These are phyloP conservation scores for Limnephilus auricula DNA, from an alignment of 2,888 invertebrate species.

Conservation along the genomic window DNA sequence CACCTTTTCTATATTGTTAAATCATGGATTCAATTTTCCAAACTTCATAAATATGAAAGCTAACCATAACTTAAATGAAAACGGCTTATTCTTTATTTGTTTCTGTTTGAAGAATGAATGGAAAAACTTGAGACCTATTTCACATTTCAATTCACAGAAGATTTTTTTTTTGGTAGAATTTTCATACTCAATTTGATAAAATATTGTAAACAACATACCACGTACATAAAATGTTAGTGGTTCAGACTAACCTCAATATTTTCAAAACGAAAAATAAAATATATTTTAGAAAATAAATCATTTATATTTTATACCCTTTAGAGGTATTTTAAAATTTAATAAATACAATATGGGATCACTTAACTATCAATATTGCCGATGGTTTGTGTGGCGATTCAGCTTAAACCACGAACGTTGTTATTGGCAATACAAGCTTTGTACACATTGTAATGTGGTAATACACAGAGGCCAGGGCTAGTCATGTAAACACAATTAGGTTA, in stretches of 20 bases:
- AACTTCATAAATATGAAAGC: conserved; percentile 3
- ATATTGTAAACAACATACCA: too few relatives aligned
- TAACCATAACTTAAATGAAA: not conserved
- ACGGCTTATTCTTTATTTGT: not conserved
- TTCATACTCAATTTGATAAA: not conserved
- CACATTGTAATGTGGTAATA: not conserved
- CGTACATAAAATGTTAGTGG: too few relatives aligned
- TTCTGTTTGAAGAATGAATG: not conserved
- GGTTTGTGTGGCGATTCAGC: not conserved
- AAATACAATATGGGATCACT: not conserved
- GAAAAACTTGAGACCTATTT: not conserved
- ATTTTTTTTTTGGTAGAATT: not conserved
- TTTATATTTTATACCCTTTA: too few relatives aligned
- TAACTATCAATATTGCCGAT: not conserved
- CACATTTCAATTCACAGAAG: not conserved
- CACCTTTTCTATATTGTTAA: too few relatives aligned
- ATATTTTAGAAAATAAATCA: too few relatives aligned
- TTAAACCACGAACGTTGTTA: not conserved
- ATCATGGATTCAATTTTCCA: not conserved
- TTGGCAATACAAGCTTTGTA: not conserved
- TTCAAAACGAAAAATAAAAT: too few relatives aligned
- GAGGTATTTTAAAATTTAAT: not conserved
- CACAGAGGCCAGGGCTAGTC: not conserved
- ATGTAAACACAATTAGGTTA: not conserved
- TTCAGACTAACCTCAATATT: too few relatives aligned